A percentile compares a stretch with the other conserved stretches of the same genome.
phyloP scores from a whole-genome alignment of 2,113 vertebrate species.

The Lagopus muta region DNA sequence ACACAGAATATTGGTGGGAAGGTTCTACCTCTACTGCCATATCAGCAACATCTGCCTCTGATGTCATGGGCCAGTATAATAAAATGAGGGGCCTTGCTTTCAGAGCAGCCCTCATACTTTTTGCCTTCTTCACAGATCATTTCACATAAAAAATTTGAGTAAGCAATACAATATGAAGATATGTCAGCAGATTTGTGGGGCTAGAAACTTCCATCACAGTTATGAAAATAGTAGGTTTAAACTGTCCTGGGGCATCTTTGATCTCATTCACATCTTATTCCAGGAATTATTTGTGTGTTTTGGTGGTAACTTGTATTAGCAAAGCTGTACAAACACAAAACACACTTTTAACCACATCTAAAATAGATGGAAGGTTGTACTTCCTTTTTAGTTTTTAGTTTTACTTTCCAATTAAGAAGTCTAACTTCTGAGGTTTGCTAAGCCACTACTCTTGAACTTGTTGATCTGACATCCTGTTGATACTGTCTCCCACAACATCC shows the following conservation, averaged over 20 bases:
- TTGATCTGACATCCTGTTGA: background rate
- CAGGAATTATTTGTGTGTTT: background rate
- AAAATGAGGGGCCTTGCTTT: background rate
- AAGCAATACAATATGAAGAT: background rate
- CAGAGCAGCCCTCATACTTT: background rate
- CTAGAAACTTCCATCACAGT: background rate
- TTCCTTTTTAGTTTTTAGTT: background rate
- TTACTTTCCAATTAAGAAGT: background rate
- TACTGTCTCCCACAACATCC: too few species aligned
- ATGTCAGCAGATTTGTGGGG: background rate
- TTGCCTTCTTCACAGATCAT: background rate
- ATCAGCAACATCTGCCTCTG: background rate
- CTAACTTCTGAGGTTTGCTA: background rate
- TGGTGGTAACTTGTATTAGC: background rate
- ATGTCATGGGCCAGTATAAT: background rate
- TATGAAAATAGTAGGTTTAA: background rate
- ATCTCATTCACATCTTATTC: background rate
- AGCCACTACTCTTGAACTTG: background rate
- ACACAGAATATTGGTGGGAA: background rate
- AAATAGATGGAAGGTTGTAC: background rate
- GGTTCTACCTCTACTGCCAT: background rate
- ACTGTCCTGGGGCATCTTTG: background rate
- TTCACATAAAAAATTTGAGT: background rate
- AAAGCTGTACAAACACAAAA: background rate
- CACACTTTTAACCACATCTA: background rate